Conservation (phyloP, 2,797 vertebrate species). For the Characodon lateralis region DNA sequence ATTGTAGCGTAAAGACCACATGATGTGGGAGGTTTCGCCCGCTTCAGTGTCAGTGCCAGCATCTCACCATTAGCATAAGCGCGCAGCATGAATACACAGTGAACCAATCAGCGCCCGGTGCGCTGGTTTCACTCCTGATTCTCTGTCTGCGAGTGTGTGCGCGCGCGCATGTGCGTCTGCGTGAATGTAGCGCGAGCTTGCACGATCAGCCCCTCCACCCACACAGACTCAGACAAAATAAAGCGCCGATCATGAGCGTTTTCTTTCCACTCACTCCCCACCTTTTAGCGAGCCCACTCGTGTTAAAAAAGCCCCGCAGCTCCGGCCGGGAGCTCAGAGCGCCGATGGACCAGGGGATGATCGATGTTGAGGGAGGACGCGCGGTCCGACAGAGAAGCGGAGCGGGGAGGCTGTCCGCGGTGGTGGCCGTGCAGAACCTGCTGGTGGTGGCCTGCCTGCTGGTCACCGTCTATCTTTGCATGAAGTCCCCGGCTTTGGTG, state of each 20-base stretch:
- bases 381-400: constrained; percentile 9
- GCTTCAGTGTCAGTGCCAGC: background rate
- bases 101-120: constrained; percentile 39
- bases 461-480: constrained; percentile 32
- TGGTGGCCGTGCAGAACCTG: constrained; percentile 53
- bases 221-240: constrained; percentile 16
- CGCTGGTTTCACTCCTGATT: constrained; percentile 39
- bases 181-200: background rate
- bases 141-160: background rate
- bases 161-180: background rate
- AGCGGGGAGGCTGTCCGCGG: constrained; percentile 25
- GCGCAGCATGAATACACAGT: background rate
- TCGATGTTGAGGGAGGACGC: constrained; percentile 33
- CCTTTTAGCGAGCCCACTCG: constrained; percentile 27
- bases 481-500: constrained; percentile 18
- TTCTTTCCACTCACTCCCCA: constrained; percentile 57
- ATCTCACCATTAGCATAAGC: background rate
- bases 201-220: constrained; percentile 26
- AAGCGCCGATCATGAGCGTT: constrained; percentile 20
- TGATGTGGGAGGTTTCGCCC: constrained; percentile 34
- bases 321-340: constrained; percentile 26
- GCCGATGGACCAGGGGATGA: constrained; percentile 26
- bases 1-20: background rate
- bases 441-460: constrained; percentile 54
- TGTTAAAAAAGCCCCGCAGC: constrained; percentile 36